phyloP scores from a whole-genome alignment of 2,797 vertebrate species.

The Falco rusticolus region DNA sequence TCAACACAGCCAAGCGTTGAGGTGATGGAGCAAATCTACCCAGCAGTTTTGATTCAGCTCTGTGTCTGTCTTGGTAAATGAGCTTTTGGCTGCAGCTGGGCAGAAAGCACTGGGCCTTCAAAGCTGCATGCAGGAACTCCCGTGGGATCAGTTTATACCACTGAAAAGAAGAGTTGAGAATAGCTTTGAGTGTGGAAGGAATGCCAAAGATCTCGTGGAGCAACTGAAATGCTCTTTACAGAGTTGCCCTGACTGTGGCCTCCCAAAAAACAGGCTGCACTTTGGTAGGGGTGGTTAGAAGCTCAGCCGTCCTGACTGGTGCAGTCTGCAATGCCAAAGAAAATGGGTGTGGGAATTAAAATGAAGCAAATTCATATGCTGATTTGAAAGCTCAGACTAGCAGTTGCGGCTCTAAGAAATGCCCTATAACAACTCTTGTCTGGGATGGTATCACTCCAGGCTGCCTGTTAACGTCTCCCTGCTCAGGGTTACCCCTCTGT shows the following conservation, averaged over 20 bases:
- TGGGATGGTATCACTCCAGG: neutral
- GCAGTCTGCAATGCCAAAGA: neutral
- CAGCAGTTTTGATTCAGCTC: neutral
- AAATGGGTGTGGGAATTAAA: neutral
- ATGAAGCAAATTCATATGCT: neutral
- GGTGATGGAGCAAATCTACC: neutral
- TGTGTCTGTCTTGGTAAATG: neutral
- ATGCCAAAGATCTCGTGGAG: neutral
- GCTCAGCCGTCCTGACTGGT: accelerated
- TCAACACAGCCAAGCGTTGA: neutral
- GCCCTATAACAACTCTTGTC: neutral
- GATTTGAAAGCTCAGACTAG: neutral
- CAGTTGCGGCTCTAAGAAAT: neutral
- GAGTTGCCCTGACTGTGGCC: neutral
- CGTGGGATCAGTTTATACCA: neutral
- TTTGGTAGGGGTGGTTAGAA: neutral
- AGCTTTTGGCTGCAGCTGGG: neutral
- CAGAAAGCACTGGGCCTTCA: neutral
- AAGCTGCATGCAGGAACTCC: neutral
- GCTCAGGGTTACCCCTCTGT: neutral
- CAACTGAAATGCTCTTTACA: neutral
- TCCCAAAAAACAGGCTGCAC: neutral
- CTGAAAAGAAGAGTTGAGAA: neutral
- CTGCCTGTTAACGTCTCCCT: neutral
- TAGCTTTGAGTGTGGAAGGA: neutral